Base-by-base conservation (phyloP, 2,113 vertebrate species). In the Morphnarchus princeps region DNA sequence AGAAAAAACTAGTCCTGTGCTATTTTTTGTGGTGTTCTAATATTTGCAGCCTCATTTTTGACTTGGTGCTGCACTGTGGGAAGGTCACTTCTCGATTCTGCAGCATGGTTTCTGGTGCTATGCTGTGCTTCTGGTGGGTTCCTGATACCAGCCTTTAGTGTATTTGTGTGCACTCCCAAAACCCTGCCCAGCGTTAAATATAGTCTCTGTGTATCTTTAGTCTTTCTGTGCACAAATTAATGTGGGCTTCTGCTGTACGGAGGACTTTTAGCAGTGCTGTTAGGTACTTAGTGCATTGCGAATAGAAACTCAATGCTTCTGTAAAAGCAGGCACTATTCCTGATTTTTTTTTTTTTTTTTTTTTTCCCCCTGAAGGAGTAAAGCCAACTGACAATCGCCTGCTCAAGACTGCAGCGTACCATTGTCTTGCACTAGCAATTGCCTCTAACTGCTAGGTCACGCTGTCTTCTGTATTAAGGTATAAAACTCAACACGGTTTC, bases 381-480 rank as follows among this genome's bases (percentile, higher is more conserved):
- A 79, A 79, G 66, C 66, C 25, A n/a, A 16, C n/a, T 19, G 71
- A 18, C 11, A 74, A 3, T 34, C 4, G 1, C 54, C 73, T 73
- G 50, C 67, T 42, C 0, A 1, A 59, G 38, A 8, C 62, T 15
- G 29, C 79, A n/a, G 25, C 3, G 0, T 55, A 1, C 38, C n/a
- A 6, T 12, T 34, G 59, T 32, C 65, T 59, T 59, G 66, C 7
- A 2, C 20, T 9, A 16, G 54, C 52, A 16, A 10, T 36, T 42
- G 72, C 86, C 89, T 52, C 26, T n/a, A 7, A 16, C 58, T 54
- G n/a, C 93, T n/a, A 10, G 66, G 55, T 80, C 61, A 57, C 9
- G 0, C 66, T n/a, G 76, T 9, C 34, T 52, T 13, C 57, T 25
- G 29, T 29, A 3, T 11, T 7, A 7, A 47, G 55, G 47, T 67